Evolutionary conservation across 2,113 vertebrate genomes (phyloP).

Genomic region (Colius striatus): DNA sequence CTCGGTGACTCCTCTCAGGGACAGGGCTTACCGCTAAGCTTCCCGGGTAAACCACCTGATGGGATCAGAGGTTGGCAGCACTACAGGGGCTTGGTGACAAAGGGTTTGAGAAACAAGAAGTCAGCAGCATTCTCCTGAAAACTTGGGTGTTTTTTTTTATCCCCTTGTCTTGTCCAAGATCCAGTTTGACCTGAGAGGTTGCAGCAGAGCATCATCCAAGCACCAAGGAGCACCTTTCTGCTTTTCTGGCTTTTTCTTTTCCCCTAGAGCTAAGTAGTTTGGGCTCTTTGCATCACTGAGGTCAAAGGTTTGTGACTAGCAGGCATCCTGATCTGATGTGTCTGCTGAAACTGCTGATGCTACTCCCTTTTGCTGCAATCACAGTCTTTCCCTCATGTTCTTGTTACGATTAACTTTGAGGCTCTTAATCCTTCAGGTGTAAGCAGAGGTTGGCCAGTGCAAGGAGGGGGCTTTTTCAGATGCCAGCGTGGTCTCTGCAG

Average conservation of each 20-base stretch:
- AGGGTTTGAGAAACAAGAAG: not conserved
- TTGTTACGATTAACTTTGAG: not conserved
- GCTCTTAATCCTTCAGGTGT: not conserved
- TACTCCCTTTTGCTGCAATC: not conserved
- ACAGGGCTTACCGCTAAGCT: too few relatives aligned
- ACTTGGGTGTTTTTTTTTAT: too few relatives aligned
- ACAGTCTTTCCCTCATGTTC: rapidly evolving
- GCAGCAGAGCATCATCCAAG: too few relatives aligned
- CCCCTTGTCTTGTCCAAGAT: too few relatives aligned
- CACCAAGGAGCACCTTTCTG: too few relatives aligned
- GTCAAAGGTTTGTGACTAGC: not conserved
- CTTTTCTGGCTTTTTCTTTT: not conserved
- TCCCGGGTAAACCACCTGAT: too few relatives aligned
- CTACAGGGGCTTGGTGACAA: not conserved
- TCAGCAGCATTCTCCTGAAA: not conserved
- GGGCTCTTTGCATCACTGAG: not conserved
- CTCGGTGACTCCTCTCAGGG: too few relatives aligned
- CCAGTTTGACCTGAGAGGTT: too few relatives aligned
- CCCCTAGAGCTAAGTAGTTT: not conserved
- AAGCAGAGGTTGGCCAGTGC: not conserved
- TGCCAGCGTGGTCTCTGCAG: not conserved
- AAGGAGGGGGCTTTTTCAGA: not conserved
- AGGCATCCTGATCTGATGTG: not conserved
- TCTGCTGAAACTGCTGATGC: not conserved
- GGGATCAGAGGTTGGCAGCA: not conserved